phyloP scores from a whole-genome alignment of 1,140 invertebrate species.

The Ylistrum balloti region DNA sequence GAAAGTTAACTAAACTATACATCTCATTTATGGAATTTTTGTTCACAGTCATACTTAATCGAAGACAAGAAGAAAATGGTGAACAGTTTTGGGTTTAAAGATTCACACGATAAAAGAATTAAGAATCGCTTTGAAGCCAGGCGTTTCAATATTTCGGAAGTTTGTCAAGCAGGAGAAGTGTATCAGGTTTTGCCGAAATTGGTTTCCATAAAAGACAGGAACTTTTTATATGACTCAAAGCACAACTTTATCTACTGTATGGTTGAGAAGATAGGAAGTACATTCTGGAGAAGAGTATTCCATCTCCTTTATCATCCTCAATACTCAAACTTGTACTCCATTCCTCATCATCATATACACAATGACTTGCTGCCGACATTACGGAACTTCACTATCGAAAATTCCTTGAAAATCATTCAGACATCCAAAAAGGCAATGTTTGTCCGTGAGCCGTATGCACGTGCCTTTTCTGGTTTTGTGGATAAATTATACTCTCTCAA shows the following conservation, averaged over 20 bases:
- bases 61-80: neutral
- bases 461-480: neutral
- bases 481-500: neutral
- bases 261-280: neutral
- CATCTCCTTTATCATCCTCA: neutral
- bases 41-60: neutral
- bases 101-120: neutral
- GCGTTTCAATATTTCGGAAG: neutral
- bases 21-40: no score
- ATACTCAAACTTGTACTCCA: neutral
- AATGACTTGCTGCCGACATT: neutral
- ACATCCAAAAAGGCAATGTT: neutral
- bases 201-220: neutral
- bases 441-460: neutral
- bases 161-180: neutral
- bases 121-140: neutral
- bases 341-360: neutral
- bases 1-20: no score
- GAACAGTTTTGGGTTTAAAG: neutral
- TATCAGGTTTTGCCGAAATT: neutral
- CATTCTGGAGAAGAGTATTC: neutral
- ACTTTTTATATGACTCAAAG: neutral
- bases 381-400: neutral
- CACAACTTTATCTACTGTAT: conserved; percentile 26
- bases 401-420: neutral